A percentile compares a stretch with the other conserved stretches of the same genome.
Conservation (phyloP, 2,797 vertebrate genomes). For the Dryobates pubescens region DNA sequence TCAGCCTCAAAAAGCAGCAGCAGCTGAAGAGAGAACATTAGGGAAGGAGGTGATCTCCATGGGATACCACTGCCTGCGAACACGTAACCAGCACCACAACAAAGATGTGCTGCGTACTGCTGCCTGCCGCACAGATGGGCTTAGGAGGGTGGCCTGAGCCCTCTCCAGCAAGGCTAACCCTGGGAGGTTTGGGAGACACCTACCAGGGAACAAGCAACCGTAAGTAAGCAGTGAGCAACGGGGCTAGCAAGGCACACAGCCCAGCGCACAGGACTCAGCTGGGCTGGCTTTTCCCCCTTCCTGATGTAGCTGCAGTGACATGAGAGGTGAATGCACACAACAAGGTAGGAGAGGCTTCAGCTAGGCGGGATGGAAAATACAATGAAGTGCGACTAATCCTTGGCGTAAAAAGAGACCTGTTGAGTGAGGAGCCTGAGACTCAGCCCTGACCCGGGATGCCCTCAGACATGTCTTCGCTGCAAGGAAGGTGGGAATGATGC, state of each 20-base stretch:
- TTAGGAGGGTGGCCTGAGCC: not conserved
- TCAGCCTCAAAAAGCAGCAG: not conserved
- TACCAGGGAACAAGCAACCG: not conserved
- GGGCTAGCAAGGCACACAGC: not conserved
- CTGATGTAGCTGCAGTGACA: conserved; percentile 24
- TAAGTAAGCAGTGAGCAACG: not conserved
- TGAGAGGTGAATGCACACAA: conserved; percentile 44
- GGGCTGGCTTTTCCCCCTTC: not conserved
- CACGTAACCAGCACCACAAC: not conserved
- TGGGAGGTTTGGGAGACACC: not conserved
- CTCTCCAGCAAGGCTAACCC: not conserved
- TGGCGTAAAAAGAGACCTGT: not conserved
- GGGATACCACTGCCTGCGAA: not conserved
- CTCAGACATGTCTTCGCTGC: not conserved
- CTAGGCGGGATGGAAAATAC: not conserved
- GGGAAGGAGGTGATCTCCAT: conserved; percentile 10
- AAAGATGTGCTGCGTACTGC: not conserved
- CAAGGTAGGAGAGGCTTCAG: conserved; percentile 14
- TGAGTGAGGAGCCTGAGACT: not conserved
- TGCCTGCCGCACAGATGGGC: not conserved
- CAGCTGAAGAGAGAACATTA: not conserved
- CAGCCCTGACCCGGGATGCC: not conserved
- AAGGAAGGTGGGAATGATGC: not conserved
- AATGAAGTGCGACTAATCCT: not conserved
- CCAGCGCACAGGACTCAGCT: not conserved